Evolutionary conservation across 2,888 invertebrate species (phyloP).

Genomic region (Yponomeuta sedellus): DNA sequence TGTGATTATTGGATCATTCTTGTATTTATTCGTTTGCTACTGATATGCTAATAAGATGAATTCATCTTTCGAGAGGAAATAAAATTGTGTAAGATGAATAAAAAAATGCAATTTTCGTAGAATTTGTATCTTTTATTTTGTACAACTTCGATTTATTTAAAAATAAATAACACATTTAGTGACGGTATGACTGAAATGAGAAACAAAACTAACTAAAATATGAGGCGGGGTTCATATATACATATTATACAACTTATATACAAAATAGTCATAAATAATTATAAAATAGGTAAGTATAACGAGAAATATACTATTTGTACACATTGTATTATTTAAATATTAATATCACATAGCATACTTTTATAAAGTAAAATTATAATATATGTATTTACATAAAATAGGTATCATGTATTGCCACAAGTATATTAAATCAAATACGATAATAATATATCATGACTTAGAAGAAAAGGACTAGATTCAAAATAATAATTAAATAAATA

Average conservation of each 20-base stretch:
- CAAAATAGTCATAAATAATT: background rate
- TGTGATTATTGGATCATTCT: too few species aligned
- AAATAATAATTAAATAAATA: conserved; percentile 13
- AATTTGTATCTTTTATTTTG: conserved; percentile 8
- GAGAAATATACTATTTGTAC: conserved; percentile 13
- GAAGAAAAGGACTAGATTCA: conserved; percentile 20
- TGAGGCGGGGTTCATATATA: conserved; percentile 14
- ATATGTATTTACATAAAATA: conserved; percentile 5
- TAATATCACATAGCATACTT: conserved; percentile 13
- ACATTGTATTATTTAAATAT: conserved; percentile 8
- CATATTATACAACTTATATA: background rate
- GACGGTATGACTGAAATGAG: conserved; percentile 9
- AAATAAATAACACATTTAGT: background rate
- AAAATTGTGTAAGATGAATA: background rate
- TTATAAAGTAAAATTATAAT: conserved; percentile 4
- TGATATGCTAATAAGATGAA: too few species aligned
- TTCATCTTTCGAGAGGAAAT: too few species aligned
- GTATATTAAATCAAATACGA: conserved; percentile 7
- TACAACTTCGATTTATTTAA: conserved; percentile 4
- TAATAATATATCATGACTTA: conserved; percentile 17
- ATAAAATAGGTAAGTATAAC: conserved; percentile 9
- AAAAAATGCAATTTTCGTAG: background rate
- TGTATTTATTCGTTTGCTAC: too few species aligned
- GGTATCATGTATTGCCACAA: conserved; percentile 14
- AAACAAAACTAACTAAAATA: conserved; percentile 10